Evolutionary conservation across 2,113 vertebrate genomes (phyloP).

Genomic region (Anoplopoma fimbria): DNA sequence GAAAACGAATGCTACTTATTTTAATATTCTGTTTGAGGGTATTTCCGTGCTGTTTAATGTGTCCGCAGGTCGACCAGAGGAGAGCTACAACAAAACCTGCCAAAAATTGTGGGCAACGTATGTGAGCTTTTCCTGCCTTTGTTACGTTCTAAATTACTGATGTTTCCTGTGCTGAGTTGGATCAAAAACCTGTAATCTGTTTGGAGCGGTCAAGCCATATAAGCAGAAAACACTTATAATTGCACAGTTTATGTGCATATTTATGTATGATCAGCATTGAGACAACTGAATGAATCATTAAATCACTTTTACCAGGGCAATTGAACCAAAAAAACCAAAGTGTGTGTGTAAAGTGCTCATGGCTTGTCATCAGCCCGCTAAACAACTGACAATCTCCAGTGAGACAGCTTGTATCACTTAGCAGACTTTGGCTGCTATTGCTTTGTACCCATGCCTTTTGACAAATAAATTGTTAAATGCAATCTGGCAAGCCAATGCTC

Average conservation of each 20-base stretch:
- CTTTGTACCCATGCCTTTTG: slow-evolving; percentile 9
- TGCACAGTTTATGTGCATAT: background rate
- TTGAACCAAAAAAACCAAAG: background rate
- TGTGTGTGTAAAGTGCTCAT: background rate
- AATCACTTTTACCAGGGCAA: background rate
- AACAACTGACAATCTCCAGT: slow-evolving; percentile 15
- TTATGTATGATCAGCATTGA: background rate
- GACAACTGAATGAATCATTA: background rate
- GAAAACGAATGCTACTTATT: slow-evolving; percentile 2
- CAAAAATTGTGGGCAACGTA: background rate
- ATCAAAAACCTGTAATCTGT: background rate
- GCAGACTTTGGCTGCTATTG: slow-evolving; percentile 17
- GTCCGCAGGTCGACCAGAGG: background rate
- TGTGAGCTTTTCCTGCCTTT: background rate
- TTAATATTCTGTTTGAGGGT: background rate
- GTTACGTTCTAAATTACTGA: background rate
- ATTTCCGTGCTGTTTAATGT: background rate
- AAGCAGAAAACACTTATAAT: background rate
- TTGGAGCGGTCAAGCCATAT: background rate
- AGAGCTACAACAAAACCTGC: background rate
- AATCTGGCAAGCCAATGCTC: slow-evolving; percentile 19
- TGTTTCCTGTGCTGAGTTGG: background rate
- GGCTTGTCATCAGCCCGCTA: background rate
- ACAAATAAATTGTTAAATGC: slow-evolving; percentile 30
- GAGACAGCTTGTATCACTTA: slow-evolving; percentile 24